These are phyloP conservation scores for Passer montanus DNA, from an alignment of 2,113 vertebrate species.

Conservation along the genomic window DNA sequence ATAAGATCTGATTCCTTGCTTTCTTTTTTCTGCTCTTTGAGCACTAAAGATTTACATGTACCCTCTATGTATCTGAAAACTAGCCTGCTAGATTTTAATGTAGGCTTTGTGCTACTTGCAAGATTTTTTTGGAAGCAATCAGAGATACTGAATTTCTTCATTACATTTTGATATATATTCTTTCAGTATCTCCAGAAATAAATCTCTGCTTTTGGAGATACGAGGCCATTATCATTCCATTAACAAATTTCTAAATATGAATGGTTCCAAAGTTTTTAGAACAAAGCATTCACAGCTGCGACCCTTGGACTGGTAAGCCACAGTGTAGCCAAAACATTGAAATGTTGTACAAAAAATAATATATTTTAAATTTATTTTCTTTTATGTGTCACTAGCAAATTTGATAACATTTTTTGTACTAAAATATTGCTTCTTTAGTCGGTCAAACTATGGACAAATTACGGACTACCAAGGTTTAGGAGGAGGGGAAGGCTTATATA, in stretches of 20 bases:
- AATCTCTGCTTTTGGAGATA: neutral
- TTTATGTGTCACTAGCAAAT: neutral
- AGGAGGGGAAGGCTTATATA: neutral
- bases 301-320: neutral
- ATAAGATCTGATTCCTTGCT: neutral
- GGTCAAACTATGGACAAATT: neutral
- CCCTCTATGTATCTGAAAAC: neutral
- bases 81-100: neutral
- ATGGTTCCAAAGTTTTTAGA: neutral
- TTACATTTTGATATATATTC: neutral
- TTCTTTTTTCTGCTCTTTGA: slow-evolving; percentile 12
- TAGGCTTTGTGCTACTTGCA: neutral
- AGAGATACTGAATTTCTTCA: neutral
- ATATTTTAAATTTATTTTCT: neutral
- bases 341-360: neutral
- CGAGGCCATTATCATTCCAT: neutral
- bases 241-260: neutral
- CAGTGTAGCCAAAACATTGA: neutral
- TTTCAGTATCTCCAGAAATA: neutral
- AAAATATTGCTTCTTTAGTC: neutral
- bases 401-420: neutral
- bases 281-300: neutral
- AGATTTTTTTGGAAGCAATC: neutral
- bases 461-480: neutral
- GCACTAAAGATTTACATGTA: neutral